These are phyloP conservation scores for Electrona antarctica DNA, from an alignment of 2,113 vertebrate species.

Conservation along the genomic window DNA sequence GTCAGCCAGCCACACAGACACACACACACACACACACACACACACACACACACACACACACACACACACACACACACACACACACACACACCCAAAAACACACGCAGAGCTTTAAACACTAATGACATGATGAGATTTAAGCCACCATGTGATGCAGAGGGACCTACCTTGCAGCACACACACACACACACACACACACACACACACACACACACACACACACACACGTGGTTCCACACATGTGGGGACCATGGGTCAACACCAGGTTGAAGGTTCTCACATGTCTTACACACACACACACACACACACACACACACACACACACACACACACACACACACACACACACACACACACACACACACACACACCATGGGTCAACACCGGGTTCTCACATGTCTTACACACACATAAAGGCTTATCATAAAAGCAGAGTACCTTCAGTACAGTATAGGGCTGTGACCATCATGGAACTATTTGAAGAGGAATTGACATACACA, in stretches of 20 bases:
- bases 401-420: background rate
- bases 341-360: background rate
- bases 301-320: too few relatives aligned
- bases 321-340: background rate
- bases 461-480: too few relatives aligned
- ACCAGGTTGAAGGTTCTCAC: background rate
- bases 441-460: too few relatives aligned
- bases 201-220: too few relatives aligned
- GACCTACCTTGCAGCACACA: too few relatives aligned
- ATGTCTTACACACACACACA: too few relatives aligned
- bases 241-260: background rate
- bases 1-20: too few relatives aligned
- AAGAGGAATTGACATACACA: too few relatives aligned
- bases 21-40: too few relatives aligned
- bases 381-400: too few relatives aligned
- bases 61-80: background rate
- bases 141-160: background rate
- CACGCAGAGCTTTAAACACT: background rate
- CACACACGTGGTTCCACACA: background rate
- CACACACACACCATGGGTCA: background rate
- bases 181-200: too few relatives aligned
- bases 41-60: background rate
- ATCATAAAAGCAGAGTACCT: too few relatives aligned
- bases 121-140: slow-evolving; percentile 34
- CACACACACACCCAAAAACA: background rate